phyloP scores from a whole-genome alignment of 2,113 vertebrate genomes.

The Neogobius melanostomus region DNA sequence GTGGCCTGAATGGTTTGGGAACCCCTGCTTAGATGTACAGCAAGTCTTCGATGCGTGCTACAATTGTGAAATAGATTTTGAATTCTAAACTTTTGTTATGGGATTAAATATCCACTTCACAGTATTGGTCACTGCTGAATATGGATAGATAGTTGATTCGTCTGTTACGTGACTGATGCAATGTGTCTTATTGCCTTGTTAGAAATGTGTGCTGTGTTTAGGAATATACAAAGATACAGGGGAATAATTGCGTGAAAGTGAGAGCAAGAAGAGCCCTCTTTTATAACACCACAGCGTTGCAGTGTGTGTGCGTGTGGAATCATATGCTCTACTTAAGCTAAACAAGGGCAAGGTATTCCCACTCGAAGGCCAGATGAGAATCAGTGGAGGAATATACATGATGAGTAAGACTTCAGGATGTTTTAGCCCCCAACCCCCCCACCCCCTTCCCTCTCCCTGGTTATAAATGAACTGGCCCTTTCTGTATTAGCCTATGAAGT shows the following conservation, averaged over 20 bases:
- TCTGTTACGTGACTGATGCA: too few relatives aligned
- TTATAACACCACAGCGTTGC: not conserved
- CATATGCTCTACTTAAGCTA: slow-evolving; percentile 75
- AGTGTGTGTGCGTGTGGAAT: slow-evolving; percentile 68
- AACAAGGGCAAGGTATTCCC: slow-evolving; percentile 76
- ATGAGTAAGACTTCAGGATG: slow-evolving; percentile 56
- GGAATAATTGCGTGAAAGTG: too few relatives aligned
- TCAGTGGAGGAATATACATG: slow-evolving; percentile 55
- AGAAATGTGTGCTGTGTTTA: not conserved
- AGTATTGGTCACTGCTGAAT: too few relatives aligned
- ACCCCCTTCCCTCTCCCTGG: slow-evolving; percentile 37
- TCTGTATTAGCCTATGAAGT: slow-evolving; percentile 26
- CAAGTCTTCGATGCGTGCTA: too few relatives aligned
- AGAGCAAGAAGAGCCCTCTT: not conserved
- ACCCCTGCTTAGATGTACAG: too few relatives aligned
- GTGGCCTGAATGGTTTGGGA: too few relatives aligned
- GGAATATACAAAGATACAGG: too few relatives aligned
- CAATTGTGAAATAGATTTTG: too few relatives aligned
- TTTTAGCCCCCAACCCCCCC: slow-evolving; percentile 12
- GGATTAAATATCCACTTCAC: too few relatives aligned
- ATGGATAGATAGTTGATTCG: too few relatives aligned
- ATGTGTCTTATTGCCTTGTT: not conserved
- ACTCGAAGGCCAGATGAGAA: slow-evolving; percentile 67
- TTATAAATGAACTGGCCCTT: slow-evolving; percentile 51
- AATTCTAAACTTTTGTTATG: too few relatives aligned